Percentiles rank a stretch among this genome's conserved stretches.
phyloP scores from a whole-genome alignment of 2,113 vertebrate genomes.

The Lepidothrix coronata region DNA sequence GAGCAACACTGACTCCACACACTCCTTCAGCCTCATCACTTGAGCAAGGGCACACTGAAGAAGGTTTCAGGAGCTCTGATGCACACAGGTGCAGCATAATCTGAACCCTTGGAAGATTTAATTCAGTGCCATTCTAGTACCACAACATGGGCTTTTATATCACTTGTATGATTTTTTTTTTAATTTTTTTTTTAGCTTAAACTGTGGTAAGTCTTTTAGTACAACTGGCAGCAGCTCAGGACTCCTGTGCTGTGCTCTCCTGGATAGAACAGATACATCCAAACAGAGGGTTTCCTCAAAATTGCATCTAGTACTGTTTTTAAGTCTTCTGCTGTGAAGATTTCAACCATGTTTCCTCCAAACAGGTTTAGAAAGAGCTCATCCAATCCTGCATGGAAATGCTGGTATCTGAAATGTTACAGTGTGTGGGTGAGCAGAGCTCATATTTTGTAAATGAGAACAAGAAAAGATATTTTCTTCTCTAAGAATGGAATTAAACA shows the following conservation, averaged over 20 bases:
- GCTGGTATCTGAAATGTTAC: slow-evolving; percentile 10
- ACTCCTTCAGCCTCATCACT: neutral
- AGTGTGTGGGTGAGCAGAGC: slow-evolving; percentile 30
- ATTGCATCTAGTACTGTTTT: neutral
- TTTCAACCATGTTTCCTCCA: neutral
- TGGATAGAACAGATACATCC: neutral
- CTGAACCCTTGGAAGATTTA: neutral
- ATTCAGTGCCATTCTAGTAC: neutral
- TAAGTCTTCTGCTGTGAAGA: neutral
- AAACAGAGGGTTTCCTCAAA: neutral
- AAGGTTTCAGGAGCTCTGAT: neutral
- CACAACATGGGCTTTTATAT: neutral
- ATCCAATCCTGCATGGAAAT: neutral
- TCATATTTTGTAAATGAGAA: slow-evolving; percentile 16
- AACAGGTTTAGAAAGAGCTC: neutral
- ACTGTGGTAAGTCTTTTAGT: neutral
- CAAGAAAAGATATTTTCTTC: neutral
- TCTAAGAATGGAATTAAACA: neutral
- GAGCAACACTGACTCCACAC: neutral
- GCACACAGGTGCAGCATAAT: neutral
- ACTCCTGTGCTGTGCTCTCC: neutral
- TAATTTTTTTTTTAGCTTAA: neutral
- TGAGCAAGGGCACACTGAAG: neutral
- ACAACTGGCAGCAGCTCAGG: neutral
- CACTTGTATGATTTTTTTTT: neutral